phyloP scores from a whole-genome alignment of 2,888 invertebrate genomes.

The Polia nebulosa region DNA sequence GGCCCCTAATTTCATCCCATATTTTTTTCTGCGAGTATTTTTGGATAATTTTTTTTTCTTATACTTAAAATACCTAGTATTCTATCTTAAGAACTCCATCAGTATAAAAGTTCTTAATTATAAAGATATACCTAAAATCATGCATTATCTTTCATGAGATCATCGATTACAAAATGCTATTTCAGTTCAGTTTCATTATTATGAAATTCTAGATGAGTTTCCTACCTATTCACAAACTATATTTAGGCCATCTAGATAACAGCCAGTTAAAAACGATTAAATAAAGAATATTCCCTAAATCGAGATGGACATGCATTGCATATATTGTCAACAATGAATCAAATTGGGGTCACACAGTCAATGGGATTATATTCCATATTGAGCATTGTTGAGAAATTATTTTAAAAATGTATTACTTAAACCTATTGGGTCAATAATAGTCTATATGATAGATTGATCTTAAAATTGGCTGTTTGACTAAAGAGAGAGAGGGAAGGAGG shows the following conservation, averaged over 20 bases:
- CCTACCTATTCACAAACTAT: neutral
- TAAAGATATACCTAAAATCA: neutral
- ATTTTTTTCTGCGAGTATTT: too few species aligned
- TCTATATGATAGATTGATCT: too few species aligned
- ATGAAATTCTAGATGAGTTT: too few species aligned
- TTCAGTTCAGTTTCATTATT: neutral
- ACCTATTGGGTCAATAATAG: conserved; percentile 22
- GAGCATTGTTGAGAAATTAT: neutral
- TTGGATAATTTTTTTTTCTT: too few species aligned
- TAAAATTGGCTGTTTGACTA: too few species aligned
- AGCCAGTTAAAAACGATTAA: neutral
- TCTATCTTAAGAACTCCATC: too few species aligned
- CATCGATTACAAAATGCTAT: neutral
- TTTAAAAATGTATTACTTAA: neutral
- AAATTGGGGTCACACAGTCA: neutral
- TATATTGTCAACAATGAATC: neutral
- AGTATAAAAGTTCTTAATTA: neutral
- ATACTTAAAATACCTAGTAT: too few species aligned
- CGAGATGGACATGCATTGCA: neutral
- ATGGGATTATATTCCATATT: neutral
- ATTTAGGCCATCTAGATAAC: neutral
- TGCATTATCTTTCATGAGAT: conserved; percentile 31
- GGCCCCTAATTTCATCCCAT: too few species aligned
- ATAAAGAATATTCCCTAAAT: neutral
- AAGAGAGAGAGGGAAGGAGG: too few species aligned